phyloP scores from a whole-genome alignment of 2,888 invertebrate species.

The Lithosia quadra region DNA sequence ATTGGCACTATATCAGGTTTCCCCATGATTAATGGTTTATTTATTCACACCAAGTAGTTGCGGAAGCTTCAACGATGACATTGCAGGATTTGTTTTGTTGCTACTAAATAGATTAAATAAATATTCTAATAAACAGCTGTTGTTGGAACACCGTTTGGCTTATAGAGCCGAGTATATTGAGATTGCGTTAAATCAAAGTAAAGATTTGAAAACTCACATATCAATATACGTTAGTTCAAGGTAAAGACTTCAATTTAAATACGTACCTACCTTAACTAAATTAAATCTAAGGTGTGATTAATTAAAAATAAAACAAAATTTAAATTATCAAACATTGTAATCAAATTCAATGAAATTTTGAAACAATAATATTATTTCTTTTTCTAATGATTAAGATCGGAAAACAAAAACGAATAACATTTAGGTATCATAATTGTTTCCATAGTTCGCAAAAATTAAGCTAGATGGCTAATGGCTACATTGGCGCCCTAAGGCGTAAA shows the following conservation, averaged over 20 bases:
- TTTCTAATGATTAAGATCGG: too few species aligned
- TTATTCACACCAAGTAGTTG: background rate
- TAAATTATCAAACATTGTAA: background rate
- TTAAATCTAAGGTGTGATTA: background rate
- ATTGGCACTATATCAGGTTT: background rate
- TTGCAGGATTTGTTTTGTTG: background rate
- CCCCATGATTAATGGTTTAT: background rate
- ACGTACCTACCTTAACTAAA: background rate
- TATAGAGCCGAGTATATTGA: background rate
- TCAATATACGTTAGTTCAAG: background rate
- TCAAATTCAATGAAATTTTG: too few species aligned
- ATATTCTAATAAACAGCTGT: background rate
- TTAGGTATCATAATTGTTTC: too few species aligned
- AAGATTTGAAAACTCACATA: background rate
- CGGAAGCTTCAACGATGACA: background rate
- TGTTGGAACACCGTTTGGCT: background rate
- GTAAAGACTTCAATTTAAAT: background rate
- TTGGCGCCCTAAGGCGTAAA: too few species aligned
- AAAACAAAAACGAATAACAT: too few species aligned
- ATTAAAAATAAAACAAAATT: background rate
- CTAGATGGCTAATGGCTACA: too few species aligned
- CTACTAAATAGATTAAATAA: background rate
- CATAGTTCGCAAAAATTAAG: too few species aligned
- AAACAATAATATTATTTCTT: too few species aligned
- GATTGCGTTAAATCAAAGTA: background rate